Evolutionary conservation across 2,113 vertebrate genomes (phyloP).

Genomic region (Pseudolaguvia tuberculata): DNA sequence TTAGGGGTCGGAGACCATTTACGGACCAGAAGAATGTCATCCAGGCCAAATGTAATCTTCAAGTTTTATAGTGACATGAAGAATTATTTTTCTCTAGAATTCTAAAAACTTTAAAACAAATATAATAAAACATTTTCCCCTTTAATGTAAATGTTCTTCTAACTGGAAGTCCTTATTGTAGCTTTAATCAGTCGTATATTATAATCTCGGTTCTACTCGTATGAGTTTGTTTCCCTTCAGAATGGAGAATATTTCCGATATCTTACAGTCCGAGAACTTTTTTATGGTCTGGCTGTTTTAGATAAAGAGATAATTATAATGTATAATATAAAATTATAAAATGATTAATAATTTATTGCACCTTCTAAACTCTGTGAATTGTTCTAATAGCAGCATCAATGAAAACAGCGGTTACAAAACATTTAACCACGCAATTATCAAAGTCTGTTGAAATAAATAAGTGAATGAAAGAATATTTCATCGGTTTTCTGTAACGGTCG

Average conservation of each 20-base stretch:
- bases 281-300: not conserved
- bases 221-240: not conserved
- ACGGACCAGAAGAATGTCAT: not conserved
- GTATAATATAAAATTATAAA: not conserved
- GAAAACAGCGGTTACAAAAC: slow-evolving; percentile 27
- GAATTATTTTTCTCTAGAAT: not conserved
- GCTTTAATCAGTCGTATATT: not conserved
- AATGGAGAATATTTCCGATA: not conserved
- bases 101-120: not conserved
- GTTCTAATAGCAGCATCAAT: slow-evolving; percentile 2
- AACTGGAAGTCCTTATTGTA: not conserved
- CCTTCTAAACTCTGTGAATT: not conserved
- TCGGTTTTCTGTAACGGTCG: not conserved
- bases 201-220: not conserved
- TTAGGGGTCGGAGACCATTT: not conserved
- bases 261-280: not conserved
- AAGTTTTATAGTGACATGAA: not conserved
- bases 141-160: not conserved
- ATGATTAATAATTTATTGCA: slow-evolving; percentile 7
- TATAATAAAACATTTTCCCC: not conserved
- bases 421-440: not conserved
- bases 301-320: not conserved
- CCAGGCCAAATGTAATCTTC: no score
- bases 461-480: not conserved
- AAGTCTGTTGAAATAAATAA: no score